Base-by-base conservation (phyloP, 1,140 invertebrate genomes). In the Conus betulinus region DNA sequence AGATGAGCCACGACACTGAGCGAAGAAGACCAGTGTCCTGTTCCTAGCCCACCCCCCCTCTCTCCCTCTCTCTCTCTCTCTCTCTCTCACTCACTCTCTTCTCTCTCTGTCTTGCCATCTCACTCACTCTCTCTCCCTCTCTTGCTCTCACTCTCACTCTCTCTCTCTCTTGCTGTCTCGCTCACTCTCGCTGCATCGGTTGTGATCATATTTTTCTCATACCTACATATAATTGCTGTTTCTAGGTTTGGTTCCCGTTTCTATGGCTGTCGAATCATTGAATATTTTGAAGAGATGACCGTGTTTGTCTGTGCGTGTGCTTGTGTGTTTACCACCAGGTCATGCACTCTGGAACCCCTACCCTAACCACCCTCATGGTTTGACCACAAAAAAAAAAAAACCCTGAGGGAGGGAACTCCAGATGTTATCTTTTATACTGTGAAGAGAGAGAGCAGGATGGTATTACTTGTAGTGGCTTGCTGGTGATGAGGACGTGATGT, bases 351-450 rank as follows among this genome's bases (percentile, higher is more conserved):
- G 11, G 67, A 23, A 71, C 67, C 20, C 11, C 23, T 71, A 71
- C 67, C 67, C 11, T 71, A 3, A 71, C 11, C 20, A 23, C 67
- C 6, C 67, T 71, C 67, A 71, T n/a, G 67, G 67, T 71, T 71
- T 23, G 7, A 20, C 17, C 60, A 11, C 60, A 39, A 39, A 39
- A 39, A 39, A 60, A 11, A 15, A 20, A 20, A 71, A 71, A 71
- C 67, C 67, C 67, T 71, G 67, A 71, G 67, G 6, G 11, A 23
- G 3, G 11, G 20, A 71, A 71, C 11, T 6, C 11, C 3, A 71
- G 67, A 71, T 10, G 67, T 71, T 71, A 71, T 71, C 67, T 71
- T 71, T n/a, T 71, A 71, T 71, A 71, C 23, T 71, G 67, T n/a
- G 67, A 71, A n/a, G 67, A 20, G 23, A 71, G 6, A 5, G 67